Conservation (phyloP, 92 coral and sea anemone genomes). For the Umimayanthus chanpuru region DNA sequence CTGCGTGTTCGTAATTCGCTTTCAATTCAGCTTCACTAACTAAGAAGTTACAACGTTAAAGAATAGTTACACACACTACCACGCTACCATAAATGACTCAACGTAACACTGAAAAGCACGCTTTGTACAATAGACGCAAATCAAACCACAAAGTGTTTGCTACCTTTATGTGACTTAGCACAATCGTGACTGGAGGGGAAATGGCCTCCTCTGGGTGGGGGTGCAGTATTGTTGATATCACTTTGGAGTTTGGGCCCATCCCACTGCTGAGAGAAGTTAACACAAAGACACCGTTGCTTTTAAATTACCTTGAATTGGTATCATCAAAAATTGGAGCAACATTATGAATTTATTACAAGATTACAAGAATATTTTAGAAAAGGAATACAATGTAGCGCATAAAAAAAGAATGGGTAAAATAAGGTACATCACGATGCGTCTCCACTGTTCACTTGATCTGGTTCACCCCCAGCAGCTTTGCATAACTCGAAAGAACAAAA, state of each 20-base stretch:
- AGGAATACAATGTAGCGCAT: no score
- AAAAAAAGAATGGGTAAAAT: no score
- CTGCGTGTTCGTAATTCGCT: no score
- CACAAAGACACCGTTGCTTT: neutral
- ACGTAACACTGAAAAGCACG: neutral
- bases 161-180: conserved; percentile 95
- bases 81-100: no score
- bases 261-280: conserved; percentile 62
- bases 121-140: neutral
- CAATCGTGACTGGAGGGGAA: conserved; percentile 89
- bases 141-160: neutral
- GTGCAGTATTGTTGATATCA: conserved; percentile 80
- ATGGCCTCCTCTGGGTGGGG: conserved; percentile 89
- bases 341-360: no score
- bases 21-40: neutral
- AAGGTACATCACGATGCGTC: no score
- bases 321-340: neutral
- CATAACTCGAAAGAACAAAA: no score
- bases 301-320: neutral
- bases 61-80: no score
- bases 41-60: no score
- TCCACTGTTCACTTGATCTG: no score
- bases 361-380: no score
- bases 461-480: no score
- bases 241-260: conserved; percentile 93